A percentile compares a stretch with the other conserved stretches of the same genome.
Evolutionary conservation across 2,113 vertebrate genomes (phyloP).

Genomic region (Ptilonorhynchus violaceus): DNA sequence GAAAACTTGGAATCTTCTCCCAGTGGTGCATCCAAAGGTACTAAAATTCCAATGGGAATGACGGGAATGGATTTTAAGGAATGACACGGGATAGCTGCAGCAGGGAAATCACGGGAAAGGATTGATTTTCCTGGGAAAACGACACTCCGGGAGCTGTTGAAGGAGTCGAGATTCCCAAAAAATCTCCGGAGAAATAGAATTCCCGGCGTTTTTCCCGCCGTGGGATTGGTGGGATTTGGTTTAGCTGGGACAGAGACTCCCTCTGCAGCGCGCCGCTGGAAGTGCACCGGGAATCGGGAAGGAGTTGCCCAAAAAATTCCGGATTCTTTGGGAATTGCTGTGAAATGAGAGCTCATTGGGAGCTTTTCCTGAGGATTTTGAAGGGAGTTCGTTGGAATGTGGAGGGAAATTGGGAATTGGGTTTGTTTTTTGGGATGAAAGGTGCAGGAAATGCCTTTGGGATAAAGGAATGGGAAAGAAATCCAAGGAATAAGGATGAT

Average conservation of each 20-base stretch:
- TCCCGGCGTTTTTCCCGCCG: background rate
- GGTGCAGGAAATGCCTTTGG: no score
- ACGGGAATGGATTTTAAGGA: background rate
- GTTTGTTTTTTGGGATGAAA: background rate
- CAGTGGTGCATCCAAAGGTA: background rate
- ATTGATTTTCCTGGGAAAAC: background rate
- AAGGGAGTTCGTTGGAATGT: background rate
- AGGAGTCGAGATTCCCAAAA: no score
- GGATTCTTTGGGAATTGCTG: background rate
- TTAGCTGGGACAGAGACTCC: constrained; percentile 61
- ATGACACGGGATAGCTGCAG: background rate
- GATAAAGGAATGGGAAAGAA: no score
- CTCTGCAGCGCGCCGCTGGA: constrained; percentile 70
- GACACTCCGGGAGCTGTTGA: background rate
- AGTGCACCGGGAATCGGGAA: constrained; percentile 40
- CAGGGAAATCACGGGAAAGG: no score
- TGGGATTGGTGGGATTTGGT: background rate
- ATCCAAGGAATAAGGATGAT: background rate
- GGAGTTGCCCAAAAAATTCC: background rate
- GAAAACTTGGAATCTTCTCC: background rate
- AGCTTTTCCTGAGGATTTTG: background rate
- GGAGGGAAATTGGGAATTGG: background rate
- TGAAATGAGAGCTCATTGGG: background rate
- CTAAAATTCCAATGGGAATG: background rate
- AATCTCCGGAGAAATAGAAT: background rate